phyloP scores from a whole-genome alignment of 2,113 vertebrate species.

The Pandion haliaetus region DNA sequence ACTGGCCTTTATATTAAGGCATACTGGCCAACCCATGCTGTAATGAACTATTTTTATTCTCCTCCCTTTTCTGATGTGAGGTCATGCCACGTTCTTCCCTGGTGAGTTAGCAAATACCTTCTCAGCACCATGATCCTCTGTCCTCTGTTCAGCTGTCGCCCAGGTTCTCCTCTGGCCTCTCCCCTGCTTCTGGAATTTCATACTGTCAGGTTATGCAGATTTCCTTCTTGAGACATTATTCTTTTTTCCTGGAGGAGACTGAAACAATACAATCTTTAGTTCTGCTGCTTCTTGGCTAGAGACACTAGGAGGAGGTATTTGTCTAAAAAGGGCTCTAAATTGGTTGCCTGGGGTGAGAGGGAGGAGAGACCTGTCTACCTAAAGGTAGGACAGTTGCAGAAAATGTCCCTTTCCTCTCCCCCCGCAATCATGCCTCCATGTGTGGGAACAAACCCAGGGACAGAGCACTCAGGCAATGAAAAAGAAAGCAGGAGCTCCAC shows the following conservation, averaged over 20 bases:
- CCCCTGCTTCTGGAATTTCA: background rate
- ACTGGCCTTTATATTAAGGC: background rate
- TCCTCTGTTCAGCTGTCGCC: background rate
- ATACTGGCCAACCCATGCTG: background rate
- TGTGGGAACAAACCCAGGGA: background rate
- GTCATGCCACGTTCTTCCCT: background rate
- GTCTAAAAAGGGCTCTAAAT: background rate
- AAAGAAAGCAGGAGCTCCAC: background rate
- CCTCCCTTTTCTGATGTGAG: background rate
- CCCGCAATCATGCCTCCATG: background rate
- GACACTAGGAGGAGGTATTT: background rate
- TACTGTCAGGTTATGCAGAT: background rate
- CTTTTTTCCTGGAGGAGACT: background rate
- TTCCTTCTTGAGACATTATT: background rate
- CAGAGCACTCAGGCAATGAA: background rate
- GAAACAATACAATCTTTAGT: background rate
- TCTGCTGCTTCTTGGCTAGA: background rate
- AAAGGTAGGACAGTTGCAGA: background rate
- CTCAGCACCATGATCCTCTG: background rate
- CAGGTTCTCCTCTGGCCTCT: background rate
- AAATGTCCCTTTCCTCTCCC: background rate
- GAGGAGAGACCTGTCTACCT: background rate
- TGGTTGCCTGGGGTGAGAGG: background rate
- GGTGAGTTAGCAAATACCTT: background rate
- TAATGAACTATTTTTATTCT: constrained; percentile 44